phyloP scores from a whole-genome alignment of 2,888 invertebrate genomes.

The Lasioglossum malachurum region DNA sequence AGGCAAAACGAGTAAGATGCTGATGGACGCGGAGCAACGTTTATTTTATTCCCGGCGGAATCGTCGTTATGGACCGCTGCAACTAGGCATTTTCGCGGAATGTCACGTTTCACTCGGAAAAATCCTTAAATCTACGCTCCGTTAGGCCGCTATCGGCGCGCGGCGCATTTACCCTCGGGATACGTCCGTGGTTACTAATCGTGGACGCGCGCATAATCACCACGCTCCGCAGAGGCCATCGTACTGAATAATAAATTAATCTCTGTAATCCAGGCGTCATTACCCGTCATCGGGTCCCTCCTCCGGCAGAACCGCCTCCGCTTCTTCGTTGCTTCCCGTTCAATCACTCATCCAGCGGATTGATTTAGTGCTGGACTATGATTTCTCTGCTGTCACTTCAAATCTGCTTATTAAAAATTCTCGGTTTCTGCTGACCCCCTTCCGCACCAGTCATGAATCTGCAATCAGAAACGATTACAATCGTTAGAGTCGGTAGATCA shows the following conservation, averaged over 20 bases:
- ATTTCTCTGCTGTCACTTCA: neutral
- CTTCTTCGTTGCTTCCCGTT: constrained; percentile 47
- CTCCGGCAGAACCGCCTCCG: constrained; percentile 33
- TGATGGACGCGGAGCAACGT: constrained; percentile 5
- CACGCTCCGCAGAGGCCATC: constrained; percentile 25
- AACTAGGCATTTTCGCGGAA: constrained; percentile 29
- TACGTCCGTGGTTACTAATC: constrained; percentile 55
- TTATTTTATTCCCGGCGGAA: constrained; percentile 20
- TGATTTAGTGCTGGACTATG: constrained; percentile 21
- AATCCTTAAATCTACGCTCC: constrained; percentile 50
- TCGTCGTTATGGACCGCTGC: constrained; percentile 5
- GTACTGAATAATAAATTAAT: constrained; percentile 72
- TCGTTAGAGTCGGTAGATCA: neutral
- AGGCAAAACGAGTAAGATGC: neutral
- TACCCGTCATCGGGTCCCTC: constrained; percentile 57
- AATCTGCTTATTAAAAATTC: neutral
- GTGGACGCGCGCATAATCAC: constrained; percentile 62
- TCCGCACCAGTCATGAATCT: neutral
- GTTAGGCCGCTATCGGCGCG: constrained; percentile 43
- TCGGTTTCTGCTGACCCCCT: neutral
- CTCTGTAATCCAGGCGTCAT: constrained; percentile 65
- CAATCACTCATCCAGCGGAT: constrained; percentile 43
- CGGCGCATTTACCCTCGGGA: constrained; percentile 40
- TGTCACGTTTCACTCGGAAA: constrained; percentile 52
- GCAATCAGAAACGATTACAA: neutral